Evolutionary conservation across 2,888 invertebrate species (phyloP), one percentile per base, ranked within the genome.

Genomic region (Teleogryllus oceanicus): DNA sequence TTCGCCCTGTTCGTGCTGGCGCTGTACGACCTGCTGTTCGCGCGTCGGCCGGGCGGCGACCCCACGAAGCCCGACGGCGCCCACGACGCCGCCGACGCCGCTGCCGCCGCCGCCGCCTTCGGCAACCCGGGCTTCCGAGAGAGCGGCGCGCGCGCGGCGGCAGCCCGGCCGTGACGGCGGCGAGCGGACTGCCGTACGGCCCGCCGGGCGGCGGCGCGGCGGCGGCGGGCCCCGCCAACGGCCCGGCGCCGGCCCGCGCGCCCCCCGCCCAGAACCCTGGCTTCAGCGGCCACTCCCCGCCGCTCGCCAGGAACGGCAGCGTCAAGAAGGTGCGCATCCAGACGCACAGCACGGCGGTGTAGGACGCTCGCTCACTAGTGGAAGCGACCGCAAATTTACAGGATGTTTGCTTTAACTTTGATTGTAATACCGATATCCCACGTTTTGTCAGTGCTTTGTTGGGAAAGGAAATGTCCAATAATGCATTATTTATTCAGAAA

Each of bases 241-340:
- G 88, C 11, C 85, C 4, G 84, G 80, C 37, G 81, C 82, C 21
- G n/a, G n/a, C 86, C 85, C 82, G 89, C 90, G 10, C 88, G 90
- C 78, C 92, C 93, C 78, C 94, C 94, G 0, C 87, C n/a, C 95
- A 94, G 84, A 96, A 96, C 89, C 96, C 95, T 0, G 93, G 93
- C 74, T 94, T 93, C 84, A 94, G 94, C 0, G 93, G 94, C 2
- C 93, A 94, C 83, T 96, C 95, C 20, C 96, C 96, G 0, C 92
- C 95, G 0, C 89, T 96, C 81, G 92, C 93, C 78, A 89, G 96
- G 80, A 95, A 95, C 84, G 95, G 95, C 1, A 96, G 95, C 85
- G 93, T 95, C 85, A 96, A 96, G 87, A 96, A 96, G 88, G 96
- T 96, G 81, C 91, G 96, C 82, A 96, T 96, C 87, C 95, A 96